A percentile compares a stretch with the other conserved stretches of the same genome.
phyloP scores from a whole-genome alignment of 2,797 vertebrate genomes.

The Pristis pectinata region DNA sequence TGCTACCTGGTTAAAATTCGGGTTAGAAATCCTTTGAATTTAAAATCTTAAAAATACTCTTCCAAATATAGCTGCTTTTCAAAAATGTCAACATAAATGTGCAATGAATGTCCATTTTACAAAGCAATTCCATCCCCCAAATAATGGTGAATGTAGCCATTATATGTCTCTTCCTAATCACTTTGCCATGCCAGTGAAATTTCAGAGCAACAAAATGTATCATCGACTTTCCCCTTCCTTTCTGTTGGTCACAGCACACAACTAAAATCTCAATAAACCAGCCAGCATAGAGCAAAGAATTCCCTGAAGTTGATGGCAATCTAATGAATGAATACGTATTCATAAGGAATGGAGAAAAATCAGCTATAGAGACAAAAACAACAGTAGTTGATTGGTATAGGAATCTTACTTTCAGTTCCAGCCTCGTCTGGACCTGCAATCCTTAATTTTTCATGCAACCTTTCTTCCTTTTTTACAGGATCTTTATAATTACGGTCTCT shows the following conservation, averaged over 20 bases:
- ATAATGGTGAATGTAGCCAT: background rate
- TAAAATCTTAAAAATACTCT: background rate
- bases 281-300: background rate
- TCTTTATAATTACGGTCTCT: conserved; percentile 44
- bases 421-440: conserved; percentile 49
- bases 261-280: background rate
- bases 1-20: background rate
- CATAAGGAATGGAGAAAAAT: background rate
- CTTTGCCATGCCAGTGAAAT: background rate
- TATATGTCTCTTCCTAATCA: background rate
- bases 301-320: background rate
- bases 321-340: background rate
- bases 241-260: background rate
- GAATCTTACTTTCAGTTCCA: conserved; percentile 48
- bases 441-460: conserved; percentile 50
- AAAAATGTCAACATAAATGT: background rate
- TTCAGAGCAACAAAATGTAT: background rate
- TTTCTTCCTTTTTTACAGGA: conserved; percentile 48
- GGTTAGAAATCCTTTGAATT: background rate
- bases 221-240: background rate
- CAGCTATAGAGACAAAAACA: background rate
- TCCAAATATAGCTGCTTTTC: background rate
- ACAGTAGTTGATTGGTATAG: background rate
- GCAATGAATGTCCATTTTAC: background rate
- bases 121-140: background rate